A percentile compares a stretch with the other conserved stretches of the same genome.
phyloP scores from a whole-genome alignment of 1,140 invertebrate genomes.

The Octopus sinensis region DNA sequence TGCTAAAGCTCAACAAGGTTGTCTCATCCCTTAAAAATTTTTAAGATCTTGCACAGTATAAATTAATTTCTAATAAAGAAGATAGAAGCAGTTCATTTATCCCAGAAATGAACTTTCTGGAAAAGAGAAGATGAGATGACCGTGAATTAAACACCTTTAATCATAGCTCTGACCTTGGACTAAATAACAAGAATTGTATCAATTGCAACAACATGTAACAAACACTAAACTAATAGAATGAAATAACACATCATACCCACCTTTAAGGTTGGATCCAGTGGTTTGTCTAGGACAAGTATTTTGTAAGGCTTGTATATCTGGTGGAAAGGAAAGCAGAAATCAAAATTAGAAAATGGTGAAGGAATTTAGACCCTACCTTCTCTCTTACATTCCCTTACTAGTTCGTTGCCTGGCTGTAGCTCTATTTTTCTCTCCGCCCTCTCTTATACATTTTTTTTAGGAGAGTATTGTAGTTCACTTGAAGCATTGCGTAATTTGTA shows the following conservation, averaged over 20 bases:
- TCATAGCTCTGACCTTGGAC: background rate
- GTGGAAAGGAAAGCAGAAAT: slow-evolving; percentile 15
- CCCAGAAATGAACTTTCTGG: background rate
- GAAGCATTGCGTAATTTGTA: no score
- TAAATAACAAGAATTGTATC: no score
- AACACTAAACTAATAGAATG: background rate
- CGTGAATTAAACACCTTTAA: background rate
- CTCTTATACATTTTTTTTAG: no score
- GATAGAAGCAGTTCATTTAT: background rate
- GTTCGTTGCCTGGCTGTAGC: no score
- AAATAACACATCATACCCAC: slow-evolving; percentile 23
- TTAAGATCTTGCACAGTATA: background rate
- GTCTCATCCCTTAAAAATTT: no score
- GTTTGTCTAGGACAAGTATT: slow-evolving; percentile 42
- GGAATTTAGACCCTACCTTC: no score
- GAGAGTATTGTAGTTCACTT: no score
- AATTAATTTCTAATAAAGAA: slow-evolving; percentile 3
- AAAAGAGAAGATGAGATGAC: background rate
- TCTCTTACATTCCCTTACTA: no score
- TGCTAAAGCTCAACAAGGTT: no score
- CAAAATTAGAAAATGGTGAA: slow-evolving; percentile 1
- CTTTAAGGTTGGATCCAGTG: slow-evolving; percentile 36
- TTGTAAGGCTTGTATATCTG: slow-evolving; percentile 47
- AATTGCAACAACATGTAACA: no score
- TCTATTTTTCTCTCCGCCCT: no score